Percentiles rank a stretch among this genome's conserved stretches.
Evolutionary conservation across 2,113 vertebrate genomes (phyloP).

Genomic region (Corydoras maculifer): DNA sequence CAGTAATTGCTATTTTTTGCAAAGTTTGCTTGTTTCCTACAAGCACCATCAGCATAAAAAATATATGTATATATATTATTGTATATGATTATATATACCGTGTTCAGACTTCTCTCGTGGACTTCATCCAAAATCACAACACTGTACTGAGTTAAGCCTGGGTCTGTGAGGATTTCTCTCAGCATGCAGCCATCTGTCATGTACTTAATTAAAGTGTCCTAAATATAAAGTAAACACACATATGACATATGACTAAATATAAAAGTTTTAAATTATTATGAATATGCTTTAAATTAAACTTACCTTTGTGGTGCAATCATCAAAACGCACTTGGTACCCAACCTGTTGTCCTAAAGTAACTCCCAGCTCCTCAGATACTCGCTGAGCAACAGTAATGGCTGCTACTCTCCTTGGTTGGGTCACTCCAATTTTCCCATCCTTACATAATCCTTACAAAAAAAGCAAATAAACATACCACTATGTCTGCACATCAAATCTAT

Average conservation of each 20-base stretch:
- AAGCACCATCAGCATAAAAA: too few relatives aligned
- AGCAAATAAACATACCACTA: too few relatives aligned
- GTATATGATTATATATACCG: constrained; percentile 56
- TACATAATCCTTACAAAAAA: constrained; percentile 69
- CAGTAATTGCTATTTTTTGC: too few relatives aligned
- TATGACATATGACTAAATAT: not conserved
- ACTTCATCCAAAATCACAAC: constrained; percentile 90
- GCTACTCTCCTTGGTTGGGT: constrained; percentile 91
- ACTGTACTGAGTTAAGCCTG: constrained; percentile 80
- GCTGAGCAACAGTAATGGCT: constrained; percentile 87
- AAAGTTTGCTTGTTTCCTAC: too few relatives aligned
- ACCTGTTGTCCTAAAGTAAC: constrained; percentile 73
- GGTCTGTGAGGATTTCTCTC: constrained; percentile 82
- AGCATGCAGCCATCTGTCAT: constrained; percentile 95
- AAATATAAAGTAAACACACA: constrained; percentile 21
- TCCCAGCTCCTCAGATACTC: constrained; percentile 87
- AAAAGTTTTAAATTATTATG: not conserved
- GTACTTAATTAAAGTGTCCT: constrained; percentile 89
- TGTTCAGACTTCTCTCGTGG: constrained; percentile 93
- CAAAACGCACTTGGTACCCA: constrained; percentile 95
- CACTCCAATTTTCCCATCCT: constrained; percentile 76
- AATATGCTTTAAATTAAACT: constrained; percentile 18
- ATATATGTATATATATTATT: too few relatives aligned
- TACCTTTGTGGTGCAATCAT: constrained; percentile 86
- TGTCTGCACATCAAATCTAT: too few relatives aligned